Conservation (phyloP, 2,113 vertebrate genomes). For the Hystrix cristata region DNA sequence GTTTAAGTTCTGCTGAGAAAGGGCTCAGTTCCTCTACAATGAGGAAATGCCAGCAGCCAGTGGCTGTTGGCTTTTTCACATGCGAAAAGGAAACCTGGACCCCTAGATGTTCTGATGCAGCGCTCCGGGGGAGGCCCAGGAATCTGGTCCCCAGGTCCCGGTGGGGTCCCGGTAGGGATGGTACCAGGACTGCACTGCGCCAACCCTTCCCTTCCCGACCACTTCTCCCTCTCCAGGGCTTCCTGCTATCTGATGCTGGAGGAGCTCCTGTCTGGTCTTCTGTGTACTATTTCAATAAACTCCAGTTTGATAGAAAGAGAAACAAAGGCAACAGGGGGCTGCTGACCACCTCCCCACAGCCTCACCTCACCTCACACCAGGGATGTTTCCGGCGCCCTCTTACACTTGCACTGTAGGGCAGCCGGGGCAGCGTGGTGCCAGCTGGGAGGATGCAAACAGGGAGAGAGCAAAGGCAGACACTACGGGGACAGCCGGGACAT, state of each 20-base stretch:
- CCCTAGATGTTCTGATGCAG: background rate
- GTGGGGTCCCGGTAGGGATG: no score
- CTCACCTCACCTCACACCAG: background rate
- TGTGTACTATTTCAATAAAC: background rate
- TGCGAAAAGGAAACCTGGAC: background rate
- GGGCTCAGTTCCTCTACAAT: background rate
- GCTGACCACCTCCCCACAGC: background rate
- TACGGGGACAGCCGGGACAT: accelerated
- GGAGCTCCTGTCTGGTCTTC: background rate
- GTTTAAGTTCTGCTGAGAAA: background rate
- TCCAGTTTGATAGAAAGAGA: background rate
- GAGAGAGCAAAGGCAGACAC: background rate
- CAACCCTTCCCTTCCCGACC: background rate
- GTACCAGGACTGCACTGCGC: background rate
- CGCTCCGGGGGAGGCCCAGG: background rate
- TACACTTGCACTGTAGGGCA: background rate
- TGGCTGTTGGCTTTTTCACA: background rate
- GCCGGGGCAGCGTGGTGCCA: accelerated
- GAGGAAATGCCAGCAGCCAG: background rate
- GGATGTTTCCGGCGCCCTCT: background rate
- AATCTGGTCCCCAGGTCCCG: background rate
- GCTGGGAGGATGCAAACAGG: background rate
- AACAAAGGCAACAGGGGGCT: background rate
- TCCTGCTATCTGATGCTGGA: background rate
- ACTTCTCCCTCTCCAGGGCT: background rate